Evolutionary conservation across 2,888 invertebrate genomes (phyloP).

Genomic region (Mimas tiliae): DNA sequence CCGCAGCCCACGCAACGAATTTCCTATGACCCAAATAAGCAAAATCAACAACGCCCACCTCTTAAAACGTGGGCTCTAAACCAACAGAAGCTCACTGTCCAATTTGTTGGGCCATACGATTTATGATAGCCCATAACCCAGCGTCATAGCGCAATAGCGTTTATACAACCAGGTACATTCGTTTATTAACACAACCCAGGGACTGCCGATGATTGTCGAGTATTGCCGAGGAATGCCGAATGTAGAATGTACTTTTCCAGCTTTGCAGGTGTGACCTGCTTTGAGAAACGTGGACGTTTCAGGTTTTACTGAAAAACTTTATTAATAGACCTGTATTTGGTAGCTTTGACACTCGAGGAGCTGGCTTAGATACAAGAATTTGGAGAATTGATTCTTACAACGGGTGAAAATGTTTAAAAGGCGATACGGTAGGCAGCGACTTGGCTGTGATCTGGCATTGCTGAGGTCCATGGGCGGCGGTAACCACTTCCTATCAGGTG

Average conservation of each 20-base stretch:
- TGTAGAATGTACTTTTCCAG: not conserved
- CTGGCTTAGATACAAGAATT: too few species aligned
- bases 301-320: not conserved
- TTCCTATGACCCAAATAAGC: too few species aligned
- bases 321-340: not conserved
- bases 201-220: not conserved
- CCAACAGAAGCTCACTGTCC: conserved; percentile 32
- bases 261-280: not conserved
- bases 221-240: not conserved
- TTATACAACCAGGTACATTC: conserved; percentile 19
- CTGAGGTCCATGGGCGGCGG: too few species aligned
- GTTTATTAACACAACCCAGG: conserved; percentile 17
- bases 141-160: conserved; percentile 32
- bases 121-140: conserved; percentile 36
- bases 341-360: too few species aligned
- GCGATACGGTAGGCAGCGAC: too few species aligned
- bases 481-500: too few species aligned
- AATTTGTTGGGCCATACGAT: conserved; percentile 47
- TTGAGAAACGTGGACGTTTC: not conserved
- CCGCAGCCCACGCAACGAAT: too few species aligned
- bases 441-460: too few species aligned
- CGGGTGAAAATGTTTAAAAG: too few species aligned
- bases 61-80: conserved; percentile 30
- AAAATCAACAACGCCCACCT: not conserved
- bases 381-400: too few species aligned